A percentile compares a stretch with the other conserved stretches of the same genome.
phyloP scores from a whole-genome alignment of 2,888 invertebrate species.

The Nycteola revayana region DNA sequence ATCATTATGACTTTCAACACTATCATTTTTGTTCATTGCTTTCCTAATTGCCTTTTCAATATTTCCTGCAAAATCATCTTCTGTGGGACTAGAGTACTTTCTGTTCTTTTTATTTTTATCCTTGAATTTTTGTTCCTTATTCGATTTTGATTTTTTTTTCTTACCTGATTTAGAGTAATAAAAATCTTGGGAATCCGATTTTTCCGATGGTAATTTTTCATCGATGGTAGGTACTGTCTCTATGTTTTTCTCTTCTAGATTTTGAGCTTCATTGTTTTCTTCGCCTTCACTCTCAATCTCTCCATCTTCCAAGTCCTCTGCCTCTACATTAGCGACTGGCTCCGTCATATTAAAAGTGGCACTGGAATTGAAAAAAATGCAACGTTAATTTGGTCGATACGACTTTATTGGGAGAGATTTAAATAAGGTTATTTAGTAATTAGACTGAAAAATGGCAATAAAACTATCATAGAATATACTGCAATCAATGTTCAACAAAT shows the following conservation, averaged over 20 bases:
- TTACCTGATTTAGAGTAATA: slow-evolving; percentile 73
- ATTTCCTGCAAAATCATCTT: slow-evolving; percentile 90
- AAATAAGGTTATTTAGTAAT: too few relatives aligned
- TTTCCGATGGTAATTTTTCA: slow-evolving; percentile 40
- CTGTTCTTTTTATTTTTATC: slow-evolving; percentile 77
- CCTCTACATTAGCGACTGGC: slow-evolving; percentile 36
- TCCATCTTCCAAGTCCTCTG: slow-evolving; percentile 91
- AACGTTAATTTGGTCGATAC: too few relatives aligned
- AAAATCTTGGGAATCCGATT: slow-evolving; percentile 54
- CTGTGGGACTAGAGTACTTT: slow-evolving; percentile 61
- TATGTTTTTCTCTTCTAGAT: slow-evolving; percentile 41
- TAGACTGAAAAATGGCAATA: too few relatives aligned
- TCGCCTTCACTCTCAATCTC: slow-evolving; percentile 88
- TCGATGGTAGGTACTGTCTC: slow-evolving; percentile 34
- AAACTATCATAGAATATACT: too few relatives aligned
- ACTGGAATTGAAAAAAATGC: slow-evolving; percentile 59
- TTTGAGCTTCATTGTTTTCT: slow-evolving; percentile 48
- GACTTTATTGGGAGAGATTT: too few relatives aligned
- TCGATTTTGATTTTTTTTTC: slow-evolving; percentile 75
- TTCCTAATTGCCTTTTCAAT: slow-evolving; percentile 90
- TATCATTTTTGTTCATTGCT: slow-evolving; percentile 86
- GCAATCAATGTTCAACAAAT: too few relatives aligned
- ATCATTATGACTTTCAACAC: slow-evolving; percentile 61
- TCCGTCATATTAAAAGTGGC: slow-evolving; percentile 61
- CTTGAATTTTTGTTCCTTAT: slow-evolving; percentile 74